A percentile compares a stretch with the other conserved stretches of the same genome.
phyloP scores from a whole-genome alignment of 2,888 invertebrate species.

The Dastarcus helophoroides region DNA sequence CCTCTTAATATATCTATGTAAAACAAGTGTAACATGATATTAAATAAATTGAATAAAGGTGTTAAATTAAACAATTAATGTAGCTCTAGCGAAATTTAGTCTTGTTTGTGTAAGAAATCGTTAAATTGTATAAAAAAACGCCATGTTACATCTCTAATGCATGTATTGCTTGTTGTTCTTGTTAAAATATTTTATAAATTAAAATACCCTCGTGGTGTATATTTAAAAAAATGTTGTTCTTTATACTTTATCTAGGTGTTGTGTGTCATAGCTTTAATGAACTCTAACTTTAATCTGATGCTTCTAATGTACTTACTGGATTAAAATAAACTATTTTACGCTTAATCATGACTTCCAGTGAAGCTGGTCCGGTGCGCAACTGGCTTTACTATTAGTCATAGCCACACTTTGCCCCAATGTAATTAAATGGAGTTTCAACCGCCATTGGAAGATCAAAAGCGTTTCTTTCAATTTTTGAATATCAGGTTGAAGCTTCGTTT shows the following conservation, averaged over 20 bases:
- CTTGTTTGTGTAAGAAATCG: no score
- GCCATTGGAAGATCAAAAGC: not conserved
- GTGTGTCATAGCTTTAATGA: conserved; percentile 31
- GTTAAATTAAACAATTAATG: no score
- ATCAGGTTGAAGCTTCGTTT: conserved; percentile 5
- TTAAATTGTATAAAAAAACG: conserved; percentile 5
- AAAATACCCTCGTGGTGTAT: conserved; percentile 23
- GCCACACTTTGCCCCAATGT: conserved; percentile 3
- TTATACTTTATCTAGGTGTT: conserved; percentile 38
- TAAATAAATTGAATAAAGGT: no score
- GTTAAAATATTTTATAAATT: conserved; percentile 33
- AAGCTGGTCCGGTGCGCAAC: conserved; percentile 25
- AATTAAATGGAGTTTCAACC: not conserved
- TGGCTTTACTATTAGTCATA: conserved; percentile 21
- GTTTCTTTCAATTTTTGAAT: not conserved
- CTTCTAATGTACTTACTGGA: no score
- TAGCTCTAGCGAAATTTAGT: no score
- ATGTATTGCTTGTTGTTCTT: conserved; percentile 35
- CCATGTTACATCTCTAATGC: conserved; percentile 23
- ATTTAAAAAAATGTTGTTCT: conserved; percentile 32
- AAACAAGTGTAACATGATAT: no score
- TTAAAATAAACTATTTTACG: conserved; percentile 8
- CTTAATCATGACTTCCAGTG: conserved; percentile 20
- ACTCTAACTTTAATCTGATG: no score
- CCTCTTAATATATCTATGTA: no score